A percentile compares a stretch with the other conserved stretches of the same genome.
Evolutionary conservation across 2,113 vertebrate species (phyloP).

Genomic region (Tichodroma muraria): DNA sequence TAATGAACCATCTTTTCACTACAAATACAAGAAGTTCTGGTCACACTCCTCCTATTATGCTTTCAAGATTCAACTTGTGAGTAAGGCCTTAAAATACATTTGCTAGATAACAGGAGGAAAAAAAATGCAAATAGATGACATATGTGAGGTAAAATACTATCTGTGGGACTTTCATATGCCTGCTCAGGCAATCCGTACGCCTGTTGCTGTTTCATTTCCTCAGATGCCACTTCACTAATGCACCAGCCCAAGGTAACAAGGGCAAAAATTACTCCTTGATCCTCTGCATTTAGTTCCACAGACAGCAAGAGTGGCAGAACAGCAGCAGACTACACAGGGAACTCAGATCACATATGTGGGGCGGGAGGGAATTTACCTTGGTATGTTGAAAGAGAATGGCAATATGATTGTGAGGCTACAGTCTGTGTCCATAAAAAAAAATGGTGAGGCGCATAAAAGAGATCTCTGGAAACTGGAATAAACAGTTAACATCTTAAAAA

Average conservation of each 20-base stretch:
- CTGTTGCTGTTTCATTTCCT: background rate
- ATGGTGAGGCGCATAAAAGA: rapidly evolving
- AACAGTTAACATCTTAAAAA: background rate
- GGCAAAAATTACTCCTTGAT: background rate
- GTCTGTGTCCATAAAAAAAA: background rate
- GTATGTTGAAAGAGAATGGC: background rate
- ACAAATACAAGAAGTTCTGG: background rate
- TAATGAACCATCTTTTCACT: background rate
- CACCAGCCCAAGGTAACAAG: background rate
- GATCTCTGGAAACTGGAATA: background rate
- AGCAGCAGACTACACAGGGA: background rate
- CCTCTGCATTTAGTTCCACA: background rate
- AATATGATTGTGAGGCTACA: background rate
- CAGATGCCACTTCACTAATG: background rate
- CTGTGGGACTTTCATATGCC: background rate
- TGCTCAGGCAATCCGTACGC: background rate
- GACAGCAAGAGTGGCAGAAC: background rate
- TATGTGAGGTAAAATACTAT: background rate
- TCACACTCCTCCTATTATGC: background rate
- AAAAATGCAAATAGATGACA: background rate
- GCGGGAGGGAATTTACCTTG: background rate
- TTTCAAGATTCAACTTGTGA: background rate
- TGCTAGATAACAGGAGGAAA: background rate
- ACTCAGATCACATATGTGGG: background rate
- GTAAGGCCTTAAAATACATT: background rate